phyloP scores from a whole-genome alignment of 92 coral and sea anemone species.

The Umimayanthus chanpuru region DNA sequence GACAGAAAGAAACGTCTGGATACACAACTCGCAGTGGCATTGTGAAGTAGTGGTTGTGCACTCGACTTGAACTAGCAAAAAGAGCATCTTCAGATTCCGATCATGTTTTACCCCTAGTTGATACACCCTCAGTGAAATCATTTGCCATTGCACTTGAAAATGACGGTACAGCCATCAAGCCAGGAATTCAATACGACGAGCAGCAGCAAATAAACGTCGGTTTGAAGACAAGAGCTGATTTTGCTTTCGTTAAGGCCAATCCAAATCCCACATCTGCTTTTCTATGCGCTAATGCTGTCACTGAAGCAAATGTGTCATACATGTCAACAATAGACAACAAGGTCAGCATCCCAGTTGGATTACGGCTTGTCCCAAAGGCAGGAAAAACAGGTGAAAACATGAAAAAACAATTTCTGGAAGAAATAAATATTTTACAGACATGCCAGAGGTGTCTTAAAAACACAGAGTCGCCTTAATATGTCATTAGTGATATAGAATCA shows the following conservation, averaged over 20 bases:
- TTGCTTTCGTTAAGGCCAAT: conserved; percentile 23
- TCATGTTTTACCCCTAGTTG: conserved; percentile 37
- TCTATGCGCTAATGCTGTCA: conserved; percentile 43
- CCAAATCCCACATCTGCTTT: conserved; percentile 43
- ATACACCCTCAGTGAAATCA: conserved; percentile 48
- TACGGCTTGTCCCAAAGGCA: conserved; percentile 41
- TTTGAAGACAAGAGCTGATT: neutral
- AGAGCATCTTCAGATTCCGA: conserved; percentile 41
- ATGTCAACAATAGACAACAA: conserved; percentile 43
- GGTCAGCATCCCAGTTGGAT: conserved; percentile 46
- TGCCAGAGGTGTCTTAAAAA: conserved; percentile 20
- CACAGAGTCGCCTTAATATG: neutral
- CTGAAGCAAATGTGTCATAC: conserved; percentile 47
- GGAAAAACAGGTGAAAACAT: conserved; percentile 57
- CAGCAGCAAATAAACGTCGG: neutral
- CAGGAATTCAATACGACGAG: conserved; percentile 52
- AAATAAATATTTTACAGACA: conserved; percentile 38
- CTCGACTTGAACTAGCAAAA: conserved; percentile 40
- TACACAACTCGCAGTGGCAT: conserved; percentile 47
- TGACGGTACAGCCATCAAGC: conserved; percentile 58
- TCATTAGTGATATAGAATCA: conserved; percentile 19
- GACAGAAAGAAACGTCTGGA: conserved; percentile 37
- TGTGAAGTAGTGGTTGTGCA: conserved; percentile 32
- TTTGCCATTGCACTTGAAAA: conserved; percentile 62
- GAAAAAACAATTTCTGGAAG: conserved; percentile 52